phyloP scores from a whole-genome alignment of 2,888 invertebrate species.

The Mactromeris polynyma region DNA sequence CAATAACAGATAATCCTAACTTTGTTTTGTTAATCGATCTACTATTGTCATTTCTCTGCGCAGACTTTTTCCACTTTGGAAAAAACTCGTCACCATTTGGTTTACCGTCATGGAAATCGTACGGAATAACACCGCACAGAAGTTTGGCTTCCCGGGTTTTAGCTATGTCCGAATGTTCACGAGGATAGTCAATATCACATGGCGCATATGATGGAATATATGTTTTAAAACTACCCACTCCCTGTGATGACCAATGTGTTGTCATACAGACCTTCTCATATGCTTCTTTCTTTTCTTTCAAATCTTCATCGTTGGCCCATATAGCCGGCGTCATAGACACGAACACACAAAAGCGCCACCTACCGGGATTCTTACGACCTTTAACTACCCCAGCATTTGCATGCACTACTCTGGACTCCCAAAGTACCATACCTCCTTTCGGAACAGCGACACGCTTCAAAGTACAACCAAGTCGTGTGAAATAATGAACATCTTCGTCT shows the following conservation, averaged over 20 bases:
- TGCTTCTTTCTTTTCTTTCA: conserved; percentile 72
- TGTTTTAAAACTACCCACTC: not conserved
- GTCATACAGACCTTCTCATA: conserved; percentile 73
- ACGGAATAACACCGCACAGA: conserved; percentile 69
- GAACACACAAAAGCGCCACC: conserved; percentile 82
- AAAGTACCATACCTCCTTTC: conserved; percentile 82
- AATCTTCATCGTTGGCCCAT: conserved; percentile 78
- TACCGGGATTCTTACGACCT: conserved; percentile 70
- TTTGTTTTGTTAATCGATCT: not conserved
- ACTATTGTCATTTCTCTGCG: not conserved
- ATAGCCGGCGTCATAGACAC: conserved; percentile 82
- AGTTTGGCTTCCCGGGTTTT: conserved; percentile 69
- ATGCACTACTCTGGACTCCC: conserved; percentile 84
- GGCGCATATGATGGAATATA: not conserved
- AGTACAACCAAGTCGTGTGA: conserved; percentile 69
- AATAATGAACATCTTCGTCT: conserved; percentile 73
- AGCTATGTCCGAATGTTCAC: conserved; percentile 60
- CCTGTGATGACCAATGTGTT: conserved; percentile 80
- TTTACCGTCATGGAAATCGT: conserved; percentile 74
- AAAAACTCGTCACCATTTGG: conserved; percentile 69
- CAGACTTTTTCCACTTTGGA: conserved; percentile 65
- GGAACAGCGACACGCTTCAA: conserved; percentile 77
- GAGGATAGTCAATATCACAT: too few species aligned
- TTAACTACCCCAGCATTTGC: conserved; percentile 80
- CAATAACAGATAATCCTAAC: not conserved